Evolutionary conservation across 1,140 invertebrate genomes (phyloP).

Genomic region (Saccostrea glomerata): DNA sequence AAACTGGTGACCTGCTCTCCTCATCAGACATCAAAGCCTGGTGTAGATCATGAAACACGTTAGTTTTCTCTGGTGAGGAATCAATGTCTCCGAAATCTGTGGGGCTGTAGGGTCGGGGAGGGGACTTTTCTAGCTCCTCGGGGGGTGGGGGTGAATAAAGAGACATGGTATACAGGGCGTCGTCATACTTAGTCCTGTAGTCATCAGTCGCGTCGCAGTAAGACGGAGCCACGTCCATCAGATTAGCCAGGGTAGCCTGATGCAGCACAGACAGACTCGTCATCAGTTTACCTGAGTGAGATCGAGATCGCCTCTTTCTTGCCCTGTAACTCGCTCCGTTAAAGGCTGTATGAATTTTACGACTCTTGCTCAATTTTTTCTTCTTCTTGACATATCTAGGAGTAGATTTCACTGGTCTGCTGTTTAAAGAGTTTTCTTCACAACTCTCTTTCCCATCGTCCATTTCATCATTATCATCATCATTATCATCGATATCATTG

Average conservation of each 20-base stretch:
- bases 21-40: conserved; percentile 35
- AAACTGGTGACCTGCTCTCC: conserved; percentile 22
- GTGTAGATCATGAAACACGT: conserved; percentile 36
- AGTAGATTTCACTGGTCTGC: background rate
- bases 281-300: conserved; percentile 53
- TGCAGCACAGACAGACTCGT: conserved; percentile 72
- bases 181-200: conserved; percentile 62
- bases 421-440: background rate
- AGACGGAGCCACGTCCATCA: conserved; percentile 56
- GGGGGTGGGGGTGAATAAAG: conserved; percentile 69
- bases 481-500: background rate
- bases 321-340: conserved; percentile 29
- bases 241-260: conserved; percentile 73
- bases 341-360: conserved; percentile 65
- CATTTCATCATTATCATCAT: conserved; percentile 36
- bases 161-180: conserved; percentile 71
- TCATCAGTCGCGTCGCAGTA: conserved; percentile 66
- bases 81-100: conserved; percentile 52
- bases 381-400: conserved; percentile 39
- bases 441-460: conserved; percentile 14
- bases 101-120: conserved; percentile 72
- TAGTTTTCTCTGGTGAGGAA: conserved; percentile 1
- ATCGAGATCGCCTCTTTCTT: background rate
- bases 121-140: conserved; percentile 65
- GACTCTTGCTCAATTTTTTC: conserved; percentile 42